Percentiles rank a stretch among this genome's conserved stretches.
These are phyloP conservation scores for Diuraphis noxia DNA, from an alignment of 1,140 invertebrate genomes.

Conservation along the genomic window DNA sequence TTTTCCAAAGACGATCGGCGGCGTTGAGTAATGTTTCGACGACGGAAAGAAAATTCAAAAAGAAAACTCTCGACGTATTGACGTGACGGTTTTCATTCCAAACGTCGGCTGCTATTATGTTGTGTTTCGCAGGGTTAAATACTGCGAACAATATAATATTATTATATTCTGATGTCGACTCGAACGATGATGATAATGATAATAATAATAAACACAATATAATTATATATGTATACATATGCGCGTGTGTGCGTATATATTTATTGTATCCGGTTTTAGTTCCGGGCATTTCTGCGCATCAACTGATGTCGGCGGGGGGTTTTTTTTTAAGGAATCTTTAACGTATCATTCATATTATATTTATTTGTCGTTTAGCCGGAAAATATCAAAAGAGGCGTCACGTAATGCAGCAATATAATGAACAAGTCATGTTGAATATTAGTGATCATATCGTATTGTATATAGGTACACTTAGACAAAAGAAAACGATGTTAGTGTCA, in stretches of 20 bases:
- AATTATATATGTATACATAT: too few relatives aligned
- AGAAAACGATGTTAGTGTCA: background rate
- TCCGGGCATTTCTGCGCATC: background rate
- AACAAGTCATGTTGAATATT: background rate
- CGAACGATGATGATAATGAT: too few relatives aligned
- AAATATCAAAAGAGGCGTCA: background rate
- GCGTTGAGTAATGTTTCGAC: too few relatives aligned
- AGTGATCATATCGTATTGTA: background rate
- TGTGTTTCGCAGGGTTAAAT: background rate
- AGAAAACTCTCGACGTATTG: background rate
- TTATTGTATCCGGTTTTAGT: conserved; percentile 6
- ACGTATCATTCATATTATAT: background rate
- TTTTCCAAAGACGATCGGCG: background rate
- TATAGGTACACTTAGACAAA: background rate
- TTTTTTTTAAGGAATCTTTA: conserved; percentile 1
- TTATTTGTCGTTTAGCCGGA: background rate
- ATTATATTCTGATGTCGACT: background rate
- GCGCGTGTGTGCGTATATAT: background rate
- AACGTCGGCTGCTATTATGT: background rate
- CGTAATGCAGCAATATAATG: background rate
- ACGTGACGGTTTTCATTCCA: background rate
- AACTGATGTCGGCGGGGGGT: background rate
- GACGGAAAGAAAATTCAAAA: background rate
- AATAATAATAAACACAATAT: too few relatives aligned
- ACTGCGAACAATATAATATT: background rate